A percentile compares a stretch with the other conserved stretches of the same genome.
Evolutionary conservation across 2,888 invertebrate genomes (phyloP).

Genomic region (Nowickia ferox): DNA sequence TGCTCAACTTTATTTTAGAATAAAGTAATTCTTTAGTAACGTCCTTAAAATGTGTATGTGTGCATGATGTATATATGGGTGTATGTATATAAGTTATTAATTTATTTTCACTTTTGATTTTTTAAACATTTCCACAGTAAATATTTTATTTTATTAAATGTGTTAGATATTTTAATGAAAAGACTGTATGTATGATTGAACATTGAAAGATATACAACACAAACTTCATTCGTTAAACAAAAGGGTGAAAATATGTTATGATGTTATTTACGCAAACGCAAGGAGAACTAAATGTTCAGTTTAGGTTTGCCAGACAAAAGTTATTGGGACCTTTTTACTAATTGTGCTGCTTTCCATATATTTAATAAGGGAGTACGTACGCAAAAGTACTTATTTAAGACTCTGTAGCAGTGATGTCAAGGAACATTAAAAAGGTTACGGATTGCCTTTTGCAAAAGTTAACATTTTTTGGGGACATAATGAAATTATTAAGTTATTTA

Average conservation of each 20-base stretch:
- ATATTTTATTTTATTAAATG: slow-evolving; percentile 9
- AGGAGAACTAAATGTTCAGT: neutral
- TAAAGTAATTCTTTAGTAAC: slow-evolving; percentile 4
- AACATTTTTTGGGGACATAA: no score
- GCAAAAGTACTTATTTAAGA: no score
- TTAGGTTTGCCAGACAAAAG: no score
- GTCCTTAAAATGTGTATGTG: neutral
- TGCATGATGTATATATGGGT: neutral
- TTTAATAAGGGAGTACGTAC: no score
- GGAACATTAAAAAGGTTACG: no score
- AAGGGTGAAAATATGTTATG: slow-evolving; percentile 33
- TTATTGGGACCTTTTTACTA: no score
- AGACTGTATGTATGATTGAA: slow-evolving; percentile 32
- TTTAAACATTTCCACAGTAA: slow-evolving; percentile 18
- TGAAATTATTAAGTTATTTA: no score
- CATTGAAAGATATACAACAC: slow-evolving; percentile 55
- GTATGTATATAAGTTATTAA: no score
- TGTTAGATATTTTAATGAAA: slow-evolving; percentile 20
- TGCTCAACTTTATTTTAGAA: slow-evolving; percentile 8
- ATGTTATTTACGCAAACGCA: slow-evolving; percentile 30
- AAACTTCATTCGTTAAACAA: slow-evolving; percentile 17
- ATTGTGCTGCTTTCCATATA: no score
- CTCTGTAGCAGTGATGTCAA: no score
- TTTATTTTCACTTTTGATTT: neutral
- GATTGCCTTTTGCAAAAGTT: no score